phyloP scores from a whole-genome alignment of 2,888 invertebrate genomes.

The Hoplodrina blanda region DNA sequence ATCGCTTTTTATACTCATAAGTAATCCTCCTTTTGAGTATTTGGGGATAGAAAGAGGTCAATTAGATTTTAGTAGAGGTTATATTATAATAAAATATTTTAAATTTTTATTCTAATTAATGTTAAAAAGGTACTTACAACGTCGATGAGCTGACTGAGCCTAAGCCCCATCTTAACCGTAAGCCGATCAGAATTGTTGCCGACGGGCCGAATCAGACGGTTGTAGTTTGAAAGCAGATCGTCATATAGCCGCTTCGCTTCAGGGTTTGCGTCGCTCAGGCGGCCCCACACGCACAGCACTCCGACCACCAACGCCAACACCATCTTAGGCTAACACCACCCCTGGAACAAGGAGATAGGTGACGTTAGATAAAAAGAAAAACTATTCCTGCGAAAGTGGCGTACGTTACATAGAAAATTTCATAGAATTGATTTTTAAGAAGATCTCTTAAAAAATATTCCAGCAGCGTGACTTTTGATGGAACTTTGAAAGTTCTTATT shows the following conservation, averaged over 20 bases:
- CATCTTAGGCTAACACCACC: slow-evolving; percentile 97
- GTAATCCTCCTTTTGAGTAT: no score
- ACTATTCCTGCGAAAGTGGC: no score
- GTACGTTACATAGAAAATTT: no score
- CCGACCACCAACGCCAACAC: slow-evolving; percentile 94
- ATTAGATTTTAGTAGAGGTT: no score
- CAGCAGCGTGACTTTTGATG: no score
- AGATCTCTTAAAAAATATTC: neutral
- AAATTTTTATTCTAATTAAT: no score
- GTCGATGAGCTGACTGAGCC: slow-evolving; percentile 97
- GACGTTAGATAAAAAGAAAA: no score
- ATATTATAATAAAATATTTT: no score
- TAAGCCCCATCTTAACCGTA: slow-evolving; percentile 98
- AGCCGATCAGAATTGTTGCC: slow-evolving; percentile 98
- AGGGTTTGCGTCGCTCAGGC: slow-evolving; percentile 95
- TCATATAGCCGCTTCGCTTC: slow-evolving; percentile 98
- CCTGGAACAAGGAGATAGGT: slow-evolving; percentile 87
- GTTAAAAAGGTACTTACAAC: slow-evolving; percentile 93
- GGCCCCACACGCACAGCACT: slow-evolving; percentile 94
- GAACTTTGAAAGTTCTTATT: no score
- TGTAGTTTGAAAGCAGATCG: slow-evolving; percentile 98
- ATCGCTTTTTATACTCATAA: no score
- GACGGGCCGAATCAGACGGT: slow-evolving; percentile 98
- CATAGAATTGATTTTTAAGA: no score
- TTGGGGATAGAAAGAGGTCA: no score